Evolutionary conservation across 2,113 vertebrate genomes (phyloP), one percentile per base, ranked within the genome.

Genomic region (Etheostoma spectabile): DNA sequence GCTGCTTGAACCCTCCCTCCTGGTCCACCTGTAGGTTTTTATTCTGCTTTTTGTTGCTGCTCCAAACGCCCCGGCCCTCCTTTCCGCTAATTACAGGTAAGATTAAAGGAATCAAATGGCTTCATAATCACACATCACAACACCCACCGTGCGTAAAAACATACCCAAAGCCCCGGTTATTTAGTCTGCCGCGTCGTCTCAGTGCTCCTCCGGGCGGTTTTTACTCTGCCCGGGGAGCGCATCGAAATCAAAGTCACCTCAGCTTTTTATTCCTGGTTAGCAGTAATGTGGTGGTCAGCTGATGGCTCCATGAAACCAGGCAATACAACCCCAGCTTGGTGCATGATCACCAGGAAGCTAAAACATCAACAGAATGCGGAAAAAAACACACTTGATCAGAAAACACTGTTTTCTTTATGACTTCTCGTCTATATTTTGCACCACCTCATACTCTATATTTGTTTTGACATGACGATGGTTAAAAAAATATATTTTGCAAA

Each of bases 81-180:
- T 88, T 88, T 53, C 88, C 93, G 70, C 91, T 96, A 66, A 95
- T 96, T 77, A 96, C 94, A 94, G 95, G 95, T 96, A 92, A 94
- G 94, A 80, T 84, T 68, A 86, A 68, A 84, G 79, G 74, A 45
- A 61, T 80, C 71, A 12, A 15, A 57, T n/a, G 77, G 87, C 52
- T 80, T 70, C 77, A 48, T 83, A 83, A 86, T 89, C n/a, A 84
- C 80, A 82, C 82, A 73, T 65, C 81, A n/a, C 74, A 48, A 66
- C 82, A 55, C 73, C 82, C 81, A 65, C 75, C 61, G 85, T 76
- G 90, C 89, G 86, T 91, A 89, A 91, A 42, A 93, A 86, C 21
- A 77, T 35, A 52, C 53, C 77, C 85, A 82, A 76, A 72, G 8
- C 74, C 78, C 46, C 30, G 78, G 61, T 83, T 64, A 83, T 72